Conservation (phyloP, 1,140 invertebrate genomes). For the Lanistes nyassanus region DNA sequence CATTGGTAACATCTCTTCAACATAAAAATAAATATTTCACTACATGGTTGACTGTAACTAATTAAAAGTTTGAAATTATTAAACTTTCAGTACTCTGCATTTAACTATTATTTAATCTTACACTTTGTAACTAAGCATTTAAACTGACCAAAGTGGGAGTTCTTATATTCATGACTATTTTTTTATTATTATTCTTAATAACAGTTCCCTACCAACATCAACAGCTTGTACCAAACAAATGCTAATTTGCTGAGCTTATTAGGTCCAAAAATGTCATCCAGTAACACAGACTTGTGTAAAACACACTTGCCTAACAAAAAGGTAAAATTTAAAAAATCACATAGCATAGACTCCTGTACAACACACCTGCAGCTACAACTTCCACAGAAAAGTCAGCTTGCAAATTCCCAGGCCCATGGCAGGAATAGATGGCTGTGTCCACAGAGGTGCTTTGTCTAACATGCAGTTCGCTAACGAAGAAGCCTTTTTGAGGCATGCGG, state of each 20-base stretch:
- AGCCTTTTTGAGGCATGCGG: slow-evolving; percentile 11
- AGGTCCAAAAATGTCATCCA: neutral
- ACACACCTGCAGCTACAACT: neutral
- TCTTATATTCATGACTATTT: neutral
- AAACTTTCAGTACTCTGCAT: neutral
- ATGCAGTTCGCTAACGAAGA: slow-evolving; percentile 12
- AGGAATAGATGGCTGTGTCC: slow-evolving; percentile 9
- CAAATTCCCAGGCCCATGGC: neutral
- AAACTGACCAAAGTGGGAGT: no score
- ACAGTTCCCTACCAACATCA: neutral
- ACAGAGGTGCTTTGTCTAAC: neutral
- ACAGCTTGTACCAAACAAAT: neutral
- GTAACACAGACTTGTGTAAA: neutral
- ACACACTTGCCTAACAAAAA: neutral
- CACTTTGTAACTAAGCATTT: neutral
- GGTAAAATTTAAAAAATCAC: neutral
- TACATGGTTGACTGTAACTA: no score
- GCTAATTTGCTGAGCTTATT: no score
- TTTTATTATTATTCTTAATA: neutral
- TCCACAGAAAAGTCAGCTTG: slow-evolving; percentile 6
- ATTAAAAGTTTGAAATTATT: no score
- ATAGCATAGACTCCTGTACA: slow-evolving; percentile 5
- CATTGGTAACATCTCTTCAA: neutral
- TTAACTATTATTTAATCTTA: neutral
- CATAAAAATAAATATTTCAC: no score